A percentile compares a stretch with the other conserved stretches of the same genome.
phyloP scores from a whole-genome alignment of 1,140 invertebrate genomes.

The Diabrotica virgifera region DNA sequence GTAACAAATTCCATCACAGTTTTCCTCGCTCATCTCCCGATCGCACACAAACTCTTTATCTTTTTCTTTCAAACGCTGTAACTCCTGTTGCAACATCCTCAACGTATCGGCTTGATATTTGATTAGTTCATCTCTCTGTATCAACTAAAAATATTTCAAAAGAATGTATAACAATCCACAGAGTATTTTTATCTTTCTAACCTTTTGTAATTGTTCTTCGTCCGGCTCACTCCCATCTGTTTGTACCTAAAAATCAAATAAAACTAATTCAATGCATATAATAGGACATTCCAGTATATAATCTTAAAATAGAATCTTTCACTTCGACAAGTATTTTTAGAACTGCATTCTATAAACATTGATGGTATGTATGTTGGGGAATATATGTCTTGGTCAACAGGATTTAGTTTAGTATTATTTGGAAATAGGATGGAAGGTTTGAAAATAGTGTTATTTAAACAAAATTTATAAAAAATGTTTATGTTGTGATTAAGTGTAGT shows the following conservation, averaged over 20 bases:
- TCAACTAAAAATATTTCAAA: conserved; percentile 19
- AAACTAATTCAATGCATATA: not conserved
- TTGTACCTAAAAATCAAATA: conserved; percentile 8
- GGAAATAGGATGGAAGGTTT: too few species aligned
- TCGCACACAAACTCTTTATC: conserved; percentile 9
- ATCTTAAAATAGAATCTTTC: conserved; percentile 8
- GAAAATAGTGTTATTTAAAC: too few species aligned
- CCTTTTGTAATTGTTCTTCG: conserved; percentile 5
- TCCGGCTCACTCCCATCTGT: not conserved
- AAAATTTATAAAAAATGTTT: too few species aligned
- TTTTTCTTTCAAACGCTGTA: conserved; percentile 23
- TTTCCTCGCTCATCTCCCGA: not conserved
- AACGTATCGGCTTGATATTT: conserved; percentile 26
- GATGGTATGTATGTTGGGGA: not conserved
- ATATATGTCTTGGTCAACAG: not conserved
- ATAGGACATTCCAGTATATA: not conserved
- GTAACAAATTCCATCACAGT: not conserved
- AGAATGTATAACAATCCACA: not conserved
- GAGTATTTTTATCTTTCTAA: not conserved
- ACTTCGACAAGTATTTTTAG: not conserved
- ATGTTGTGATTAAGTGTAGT: too few species aligned
- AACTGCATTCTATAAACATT: not conserved
- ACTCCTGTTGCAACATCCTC: conserved; percentile 28
- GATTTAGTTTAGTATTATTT: too few species aligned
- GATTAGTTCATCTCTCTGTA: conserved; percentile 26